These are phyloP conservation scores for Hemichromis elongatus DNA, from an alignment of 2,113 vertebrate genomes.

Conservation along the genomic window DNA sequence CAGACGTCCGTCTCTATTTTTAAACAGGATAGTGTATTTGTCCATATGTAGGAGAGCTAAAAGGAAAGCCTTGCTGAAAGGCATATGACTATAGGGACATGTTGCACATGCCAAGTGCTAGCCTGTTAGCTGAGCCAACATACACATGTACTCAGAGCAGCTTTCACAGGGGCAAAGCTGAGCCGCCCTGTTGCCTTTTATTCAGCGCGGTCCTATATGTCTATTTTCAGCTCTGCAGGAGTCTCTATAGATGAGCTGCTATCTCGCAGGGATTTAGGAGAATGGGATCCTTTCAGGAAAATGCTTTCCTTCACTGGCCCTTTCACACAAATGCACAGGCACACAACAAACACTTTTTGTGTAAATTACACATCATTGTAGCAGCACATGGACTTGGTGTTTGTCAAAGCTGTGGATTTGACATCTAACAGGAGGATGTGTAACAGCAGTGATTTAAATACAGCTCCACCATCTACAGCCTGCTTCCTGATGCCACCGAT, in stretches of 20 bases:
- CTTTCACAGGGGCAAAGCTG: constrained; percentile 13
- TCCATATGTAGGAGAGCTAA: not conserved
- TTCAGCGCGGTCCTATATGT: constrained; percentile 35
- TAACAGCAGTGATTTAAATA: constrained; percentile 47
- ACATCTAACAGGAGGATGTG: constrained; percentile 39
- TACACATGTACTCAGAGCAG: constrained; percentile 10
- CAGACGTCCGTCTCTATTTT: constrained; percentile 26
- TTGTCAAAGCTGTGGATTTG: constrained; percentile 44
- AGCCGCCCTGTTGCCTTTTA: constrained; percentile 48
- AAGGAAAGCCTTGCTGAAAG: constrained; percentile 7
- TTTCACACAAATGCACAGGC: not conserved
- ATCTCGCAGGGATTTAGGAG: constrained; percentile 32
- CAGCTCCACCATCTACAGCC: constrained; percentile 6
- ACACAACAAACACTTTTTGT: not conserved
- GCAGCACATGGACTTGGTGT: constrained; percentile 23
- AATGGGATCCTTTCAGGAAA: constrained; percentile 34
- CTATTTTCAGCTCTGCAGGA: constrained; percentile 50
- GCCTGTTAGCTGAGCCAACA: not conserved
- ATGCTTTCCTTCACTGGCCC: constrained; percentile 5
- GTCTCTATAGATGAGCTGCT: constrained; percentile 41
- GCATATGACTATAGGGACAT: not conserved
- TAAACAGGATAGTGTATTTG: not conserved
- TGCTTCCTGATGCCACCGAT: constrained; percentile 14
- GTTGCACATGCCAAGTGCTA: not conserved
- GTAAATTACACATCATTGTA: constrained; percentile 24